Conservation (phyloP, 2,888 invertebrate genomes). For the Allygus modestus region DNA sequence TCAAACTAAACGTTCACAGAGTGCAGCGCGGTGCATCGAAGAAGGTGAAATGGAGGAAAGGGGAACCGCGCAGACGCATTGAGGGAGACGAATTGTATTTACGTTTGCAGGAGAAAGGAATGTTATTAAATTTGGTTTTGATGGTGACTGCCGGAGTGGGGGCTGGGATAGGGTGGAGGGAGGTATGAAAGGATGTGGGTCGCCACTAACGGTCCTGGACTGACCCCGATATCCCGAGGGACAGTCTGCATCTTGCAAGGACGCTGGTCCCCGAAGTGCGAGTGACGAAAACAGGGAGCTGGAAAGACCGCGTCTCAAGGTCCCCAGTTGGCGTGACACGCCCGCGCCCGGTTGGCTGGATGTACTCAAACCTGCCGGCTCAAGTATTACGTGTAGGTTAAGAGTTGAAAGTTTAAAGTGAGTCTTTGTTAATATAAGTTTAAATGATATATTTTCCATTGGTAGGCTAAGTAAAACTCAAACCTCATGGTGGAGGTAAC, state of each 20-base stretch:
- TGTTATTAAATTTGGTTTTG: conserved; percentile 57
- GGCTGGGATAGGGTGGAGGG: background rate
- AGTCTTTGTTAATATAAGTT: no score
- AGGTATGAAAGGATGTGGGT: conserved; percentile 45
- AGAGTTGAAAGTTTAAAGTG: no score
- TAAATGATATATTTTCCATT: no score
- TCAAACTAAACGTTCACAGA: no score
- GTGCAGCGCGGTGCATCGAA: no score
- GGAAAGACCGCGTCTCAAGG: conserved; percentile 31
- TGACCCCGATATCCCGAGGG: conserved; percentile 41
- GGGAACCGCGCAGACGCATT: background rate
- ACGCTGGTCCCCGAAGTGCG: background rate
- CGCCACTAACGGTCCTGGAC: conserved; percentile 37
- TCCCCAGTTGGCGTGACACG: background rate
- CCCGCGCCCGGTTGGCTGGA: background rate
- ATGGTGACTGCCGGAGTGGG: background rate
- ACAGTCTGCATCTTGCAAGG: conserved; percentile 29
- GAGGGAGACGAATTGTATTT: conserved; percentile 51
- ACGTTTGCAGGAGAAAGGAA: conserved; percentile 54
- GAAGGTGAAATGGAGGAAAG: background rate
- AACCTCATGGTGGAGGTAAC: no score
- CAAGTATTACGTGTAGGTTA: background rate
- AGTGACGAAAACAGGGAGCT: conserved; percentile 19
- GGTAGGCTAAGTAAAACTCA: no score
- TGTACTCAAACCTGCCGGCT: background rate